Conservation (phyloP, 2,888 invertebrate genomes). For the Chorisops tibialis region DNA sequence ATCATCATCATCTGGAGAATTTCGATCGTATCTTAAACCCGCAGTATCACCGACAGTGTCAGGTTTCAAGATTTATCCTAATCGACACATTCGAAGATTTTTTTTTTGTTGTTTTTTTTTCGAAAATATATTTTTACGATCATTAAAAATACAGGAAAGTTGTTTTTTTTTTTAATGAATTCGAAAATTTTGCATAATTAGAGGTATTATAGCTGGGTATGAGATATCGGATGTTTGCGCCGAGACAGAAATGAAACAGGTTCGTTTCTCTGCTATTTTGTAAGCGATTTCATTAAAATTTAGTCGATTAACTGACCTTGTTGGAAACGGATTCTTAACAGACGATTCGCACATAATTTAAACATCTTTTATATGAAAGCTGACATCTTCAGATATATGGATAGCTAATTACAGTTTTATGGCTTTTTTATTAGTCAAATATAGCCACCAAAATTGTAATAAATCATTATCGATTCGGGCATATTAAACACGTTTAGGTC, state of each 20-base stretch:
- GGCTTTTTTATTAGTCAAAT: slow-evolving; percentile 13
- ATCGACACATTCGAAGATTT: slow-evolving; percentile 10
- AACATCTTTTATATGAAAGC: slow-evolving; percentile 11
- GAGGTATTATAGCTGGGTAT: background rate
- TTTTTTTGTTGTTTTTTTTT: background rate
- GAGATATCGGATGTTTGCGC: background rate
- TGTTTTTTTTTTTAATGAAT: slow-evolving; percentile 2
- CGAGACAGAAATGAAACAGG: no score
- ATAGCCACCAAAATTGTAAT: slow-evolving; percentile 10
- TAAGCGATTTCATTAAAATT: background rate
- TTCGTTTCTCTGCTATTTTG: background rate
- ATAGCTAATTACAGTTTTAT: slow-evolving; percentile 21
- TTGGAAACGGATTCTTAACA: background rate
- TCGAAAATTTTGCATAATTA: slow-evolving; percentile 16
- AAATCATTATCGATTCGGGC: slow-evolving; percentile 3
- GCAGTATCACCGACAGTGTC: slow-evolving; percentile 11
- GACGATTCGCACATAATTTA: slow-evolving; percentile 21
- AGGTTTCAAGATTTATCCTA: slow-evolving; percentile 17
- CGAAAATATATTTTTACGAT: slow-evolving; percentile 17
- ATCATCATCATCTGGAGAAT: slow-evolving; percentile 12
- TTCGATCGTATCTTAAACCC: slow-evolving; percentile 3
- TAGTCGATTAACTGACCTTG: slow-evolving; percentile 17
- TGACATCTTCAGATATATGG: slow-evolving; percentile 19
- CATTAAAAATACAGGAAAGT: slow-evolving; percentile 18
- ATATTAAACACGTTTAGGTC: no score